Base-by-base conservation (phyloP, 2,797 vertebrate genomes). In the Morus bassanus region DNA sequence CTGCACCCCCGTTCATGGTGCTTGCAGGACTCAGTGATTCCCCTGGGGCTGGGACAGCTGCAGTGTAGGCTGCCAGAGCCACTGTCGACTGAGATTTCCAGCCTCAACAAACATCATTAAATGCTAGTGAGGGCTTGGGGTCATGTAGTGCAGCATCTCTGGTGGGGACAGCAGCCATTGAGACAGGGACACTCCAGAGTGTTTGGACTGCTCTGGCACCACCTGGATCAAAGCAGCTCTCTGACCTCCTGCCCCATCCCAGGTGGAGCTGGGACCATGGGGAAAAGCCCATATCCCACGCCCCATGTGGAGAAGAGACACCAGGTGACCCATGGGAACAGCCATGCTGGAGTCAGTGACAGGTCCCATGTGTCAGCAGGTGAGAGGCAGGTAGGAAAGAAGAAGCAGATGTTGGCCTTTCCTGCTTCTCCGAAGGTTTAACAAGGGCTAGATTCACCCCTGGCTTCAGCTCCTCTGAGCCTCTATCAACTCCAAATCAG, bases 1-100 rank as follows among this genome's bases (percentile, higher is more conserved):
- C 74, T 80, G 73, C 60, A 43, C 15, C 30, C 69, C 41, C 1
- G 2, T 70, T 85, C 0, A 0, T 60, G 92, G 78, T 2, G 2
- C 63, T 85, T 80, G 78, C 57, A 64, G 91, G 89, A 68, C 68
- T 72, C 46, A 16, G 78, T 8, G 91, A 39, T 64, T 70, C 92
- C 92, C 72, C 41, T 0, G 13, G 78, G 84, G 61, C 78, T 51
- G 69, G 88, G 92, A 43, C 94, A 93, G 90, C 94, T 95, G 94
- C 41, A 13, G 78, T 22, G 81, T 43, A 87, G 33, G 84, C 76
- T 91, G 85, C 74, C 86, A 64, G 93, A 82, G 88, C 22, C 0
- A 5, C 74, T 78, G 50, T 48, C 22, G 2, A 67, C 18, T 64
- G 90, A 61, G 59, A 33, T 57, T 72, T 87, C 43, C 77, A 96